Conservation (phyloP, 2,888 invertebrate genomes). For the Gasteruption jaculator region DNA sequence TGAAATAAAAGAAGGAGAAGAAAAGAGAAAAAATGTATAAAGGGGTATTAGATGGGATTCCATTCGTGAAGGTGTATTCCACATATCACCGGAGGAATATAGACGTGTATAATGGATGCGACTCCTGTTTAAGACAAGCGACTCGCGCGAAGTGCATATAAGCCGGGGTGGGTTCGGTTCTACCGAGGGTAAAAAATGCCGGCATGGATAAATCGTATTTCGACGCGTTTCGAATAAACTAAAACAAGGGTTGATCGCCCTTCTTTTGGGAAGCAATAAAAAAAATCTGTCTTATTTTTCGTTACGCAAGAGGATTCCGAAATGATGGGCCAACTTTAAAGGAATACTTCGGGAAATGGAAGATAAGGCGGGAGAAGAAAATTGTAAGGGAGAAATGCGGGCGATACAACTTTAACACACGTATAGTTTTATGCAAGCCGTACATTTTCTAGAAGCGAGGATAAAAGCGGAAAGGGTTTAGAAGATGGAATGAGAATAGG, state of each 20-base stretch:
- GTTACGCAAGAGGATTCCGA: too few relatives aligned
- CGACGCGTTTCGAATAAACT: slow-evolving; percentile 34
- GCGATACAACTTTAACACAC: not conserved
- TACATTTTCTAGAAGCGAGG: not conserved
- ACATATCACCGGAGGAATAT: slow-evolving; percentile 16
- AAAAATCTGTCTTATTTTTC: slow-evolving; percentile 38
- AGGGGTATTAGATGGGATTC: too few relatives aligned
- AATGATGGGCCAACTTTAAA: too few relatives aligned
- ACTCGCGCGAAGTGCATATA: not conserved
- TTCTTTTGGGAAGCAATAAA: slow-evolving; percentile 28
- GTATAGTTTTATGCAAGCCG: too few relatives aligned
- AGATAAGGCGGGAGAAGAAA: not conserved
- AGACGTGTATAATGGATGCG: slow-evolving; percentile 31
- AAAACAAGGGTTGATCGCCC: not conserved
- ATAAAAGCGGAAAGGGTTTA: not conserved
- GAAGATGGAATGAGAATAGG: not conserved
- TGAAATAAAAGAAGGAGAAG: slow-evolving; percentile 16
- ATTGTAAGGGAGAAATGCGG: not conserved
- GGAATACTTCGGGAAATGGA: too few relatives aligned
- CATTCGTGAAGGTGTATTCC: slow-evolving; percentile 11
- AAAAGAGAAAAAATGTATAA: slow-evolving; percentile 20
- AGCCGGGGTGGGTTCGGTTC: not conserved
- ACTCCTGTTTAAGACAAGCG: slow-evolving; percentile 22
- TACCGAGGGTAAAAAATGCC: not conserved
- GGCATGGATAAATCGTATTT: slow-evolving; percentile 31